Conservation (phyloP, 2,797 vertebrate genomes). For the Onychomys leucogaster region DNA sequence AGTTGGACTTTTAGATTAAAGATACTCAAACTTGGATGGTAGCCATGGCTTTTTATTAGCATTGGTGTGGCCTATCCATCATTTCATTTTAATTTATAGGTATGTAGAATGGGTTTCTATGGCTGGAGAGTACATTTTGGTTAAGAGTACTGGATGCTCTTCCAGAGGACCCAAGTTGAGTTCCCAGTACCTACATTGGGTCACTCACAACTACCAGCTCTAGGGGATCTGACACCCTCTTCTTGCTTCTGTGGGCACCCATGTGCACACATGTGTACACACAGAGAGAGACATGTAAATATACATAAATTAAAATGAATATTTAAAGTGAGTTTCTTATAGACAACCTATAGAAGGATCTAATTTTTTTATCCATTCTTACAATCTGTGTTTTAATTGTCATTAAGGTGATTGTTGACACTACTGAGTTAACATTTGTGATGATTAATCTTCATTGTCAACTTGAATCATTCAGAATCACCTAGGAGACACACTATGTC, state of each 20-base stretch:
- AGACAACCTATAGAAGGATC: neutral
- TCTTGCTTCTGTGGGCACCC: neutral
- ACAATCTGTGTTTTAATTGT: neutral
- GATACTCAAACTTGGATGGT: neutral
- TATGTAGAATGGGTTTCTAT: neutral
- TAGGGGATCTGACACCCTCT: neutral
- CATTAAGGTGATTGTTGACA: neutral
- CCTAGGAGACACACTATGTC: neutral
- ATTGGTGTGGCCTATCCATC: neutral
- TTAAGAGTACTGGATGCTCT: neutral
- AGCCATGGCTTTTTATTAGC: neutral
- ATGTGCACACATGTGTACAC: neutral
- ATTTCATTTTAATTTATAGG: neutral
- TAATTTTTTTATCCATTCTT: neutral
- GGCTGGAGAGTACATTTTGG: too few relatives aligned
- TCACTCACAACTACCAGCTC: neutral
- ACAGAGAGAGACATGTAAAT: neutral
- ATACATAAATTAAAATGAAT: neutral
- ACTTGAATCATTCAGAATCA: neutral
- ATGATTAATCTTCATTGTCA: neutral
- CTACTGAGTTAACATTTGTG: neutral
- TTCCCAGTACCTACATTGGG: neutral
- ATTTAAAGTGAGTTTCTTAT: conserved; percentile 14
- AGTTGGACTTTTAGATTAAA: neutral
- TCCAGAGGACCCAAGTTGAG: neutral